A percentile compares a stretch with the other conserved stretches of the same genome.
Evolutionary conservation across 2,888 invertebrate genomes (phyloP).

Genomic region (Thysanoteuthis rhombus): DNA sequence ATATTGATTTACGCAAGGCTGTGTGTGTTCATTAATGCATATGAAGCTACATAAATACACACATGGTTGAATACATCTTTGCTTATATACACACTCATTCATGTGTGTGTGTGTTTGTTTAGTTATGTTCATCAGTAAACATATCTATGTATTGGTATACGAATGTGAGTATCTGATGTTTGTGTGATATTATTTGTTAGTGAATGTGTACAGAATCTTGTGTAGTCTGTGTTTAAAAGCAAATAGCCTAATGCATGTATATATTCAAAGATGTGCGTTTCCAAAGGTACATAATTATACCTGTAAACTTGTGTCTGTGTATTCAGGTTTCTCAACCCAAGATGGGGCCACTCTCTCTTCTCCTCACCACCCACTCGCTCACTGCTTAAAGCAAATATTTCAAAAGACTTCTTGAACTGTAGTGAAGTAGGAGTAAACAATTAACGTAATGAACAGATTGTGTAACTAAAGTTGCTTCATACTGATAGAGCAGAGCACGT

Average conservation of each 20-base stretch:
- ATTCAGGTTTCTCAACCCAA: background rate
- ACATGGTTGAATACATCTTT: background rate
- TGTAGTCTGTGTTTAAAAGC: background rate
- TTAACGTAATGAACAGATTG: background rate
- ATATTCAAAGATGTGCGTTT: constrained; percentile 17
- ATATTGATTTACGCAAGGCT: background rate
- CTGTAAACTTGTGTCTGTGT: background rate
- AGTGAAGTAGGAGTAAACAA: background rate
- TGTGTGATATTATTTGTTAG: background rate
- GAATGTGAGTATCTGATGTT: background rate
- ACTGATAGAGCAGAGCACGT: background rate
- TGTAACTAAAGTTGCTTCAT: background rate
- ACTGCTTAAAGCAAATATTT: background rate
- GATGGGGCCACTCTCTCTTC: background rate
- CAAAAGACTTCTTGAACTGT: background rate
- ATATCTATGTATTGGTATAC: background rate
- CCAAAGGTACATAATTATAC: background rate
- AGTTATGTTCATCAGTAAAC: background rate
- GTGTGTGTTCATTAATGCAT: background rate
- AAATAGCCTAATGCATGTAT: background rate
- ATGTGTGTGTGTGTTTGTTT: background rate
- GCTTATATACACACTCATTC: background rate
- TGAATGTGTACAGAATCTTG: background rate
- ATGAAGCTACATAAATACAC: background rate
- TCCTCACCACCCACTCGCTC: background rate